These are phyloP conservation scores for Steinernema scapterisci DNA, from an alignment of 2,888 invertebrate species.

Conservation along the genomic window DNA sequence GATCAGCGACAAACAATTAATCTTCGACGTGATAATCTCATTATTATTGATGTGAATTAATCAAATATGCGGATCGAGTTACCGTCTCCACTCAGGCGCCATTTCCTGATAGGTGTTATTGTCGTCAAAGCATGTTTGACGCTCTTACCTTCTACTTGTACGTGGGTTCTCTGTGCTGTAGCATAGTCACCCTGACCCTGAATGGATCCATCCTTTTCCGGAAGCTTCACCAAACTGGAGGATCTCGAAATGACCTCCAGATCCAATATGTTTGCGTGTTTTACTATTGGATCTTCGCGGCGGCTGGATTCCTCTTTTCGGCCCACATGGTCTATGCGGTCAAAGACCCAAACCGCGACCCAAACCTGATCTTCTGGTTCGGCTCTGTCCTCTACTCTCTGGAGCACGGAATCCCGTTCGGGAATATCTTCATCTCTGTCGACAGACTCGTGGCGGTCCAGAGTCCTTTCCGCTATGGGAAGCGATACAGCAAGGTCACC, in stretches of 20 bases:
- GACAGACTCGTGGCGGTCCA: background rate
- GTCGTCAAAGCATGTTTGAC: background rate
- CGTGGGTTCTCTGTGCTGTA: background rate
- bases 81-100: no score
- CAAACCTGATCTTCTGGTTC: constrained; percentile 1
- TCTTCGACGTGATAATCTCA: no score
- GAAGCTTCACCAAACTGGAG: background rate
- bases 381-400: background rate
- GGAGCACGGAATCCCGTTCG: background rate
- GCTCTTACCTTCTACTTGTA: background rate
- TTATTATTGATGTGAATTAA: no score
- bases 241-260: background rate
- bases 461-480: background rate
- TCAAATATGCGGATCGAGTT: no score
- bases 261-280: constrained; percentile 3
- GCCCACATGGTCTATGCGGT: background rate
- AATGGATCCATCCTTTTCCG: background rate
- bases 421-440: background rate
- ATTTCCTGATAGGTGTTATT: no score
- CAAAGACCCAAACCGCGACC: background rate
- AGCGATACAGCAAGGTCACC: background rate
- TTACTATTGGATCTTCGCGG: constrained; percentile 7
- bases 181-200: background rate
- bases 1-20: no score
- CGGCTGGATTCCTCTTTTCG: background rate